Conservation (phyloP, 2,888 invertebrate genomes). For the Meteorus cinctellus region DNA sequence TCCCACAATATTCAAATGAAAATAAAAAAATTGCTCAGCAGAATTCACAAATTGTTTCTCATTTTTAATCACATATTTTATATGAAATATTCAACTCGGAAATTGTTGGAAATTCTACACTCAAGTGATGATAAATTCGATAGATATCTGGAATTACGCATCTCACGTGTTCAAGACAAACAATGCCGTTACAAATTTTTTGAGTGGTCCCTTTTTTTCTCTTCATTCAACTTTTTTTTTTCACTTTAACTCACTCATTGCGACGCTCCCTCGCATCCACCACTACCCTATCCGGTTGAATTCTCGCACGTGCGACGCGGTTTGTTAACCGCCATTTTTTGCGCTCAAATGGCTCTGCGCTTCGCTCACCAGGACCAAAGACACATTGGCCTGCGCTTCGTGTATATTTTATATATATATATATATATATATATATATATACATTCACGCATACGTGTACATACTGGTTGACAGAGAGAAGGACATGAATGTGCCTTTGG, state of each 20-base stretch:
- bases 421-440: no score
- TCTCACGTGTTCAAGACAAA: slow-evolving; percentile 21
- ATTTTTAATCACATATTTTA: background rate
- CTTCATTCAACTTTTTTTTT: slow-evolving; percentile 11
- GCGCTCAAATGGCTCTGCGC: background rate
- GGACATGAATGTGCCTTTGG: background rate
- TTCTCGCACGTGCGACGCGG: slow-evolving; percentile 41
- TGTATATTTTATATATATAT: background rate
- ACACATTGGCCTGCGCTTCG: background rate
- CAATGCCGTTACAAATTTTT: slow-evolving; percentile 37
- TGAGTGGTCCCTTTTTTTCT: slow-evolving; percentile 31
- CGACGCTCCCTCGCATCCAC: background rate
- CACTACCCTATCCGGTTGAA: background rate
- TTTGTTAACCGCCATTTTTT: slow-evolving; percentile 42
- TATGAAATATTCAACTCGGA: no score
- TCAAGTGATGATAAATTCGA: no score
- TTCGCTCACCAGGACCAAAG: background rate
- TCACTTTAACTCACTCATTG: slow-evolving; percentile 8
- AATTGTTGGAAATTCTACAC: no score
- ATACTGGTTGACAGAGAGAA: background rate
- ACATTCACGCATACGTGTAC: background rate
- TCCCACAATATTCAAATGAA: no score
- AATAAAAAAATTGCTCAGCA: no score
- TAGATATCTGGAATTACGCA: background rate
- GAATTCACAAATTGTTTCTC: no score